These are phyloP conservation scores for Electrophaes corylata DNA, from an alignment of 2,888 invertebrate species.

Conservation along the genomic window DNA sequence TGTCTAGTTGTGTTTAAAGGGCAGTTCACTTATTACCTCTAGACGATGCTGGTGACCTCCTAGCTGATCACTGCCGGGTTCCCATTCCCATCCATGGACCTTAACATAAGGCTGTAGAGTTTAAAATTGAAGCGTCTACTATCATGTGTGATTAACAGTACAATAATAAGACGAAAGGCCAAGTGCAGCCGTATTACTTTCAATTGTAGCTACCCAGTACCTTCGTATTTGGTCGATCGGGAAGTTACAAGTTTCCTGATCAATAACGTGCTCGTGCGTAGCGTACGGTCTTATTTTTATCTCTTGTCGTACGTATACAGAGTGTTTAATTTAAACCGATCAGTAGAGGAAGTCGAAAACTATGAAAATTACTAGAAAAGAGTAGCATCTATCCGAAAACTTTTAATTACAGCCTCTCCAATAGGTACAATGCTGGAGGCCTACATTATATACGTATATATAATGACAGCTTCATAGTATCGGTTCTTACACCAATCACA, in stretches of 20 bases:
- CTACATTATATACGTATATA: background rate
- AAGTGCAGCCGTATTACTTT: constrained; percentile 54
- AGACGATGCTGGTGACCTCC: constrained; percentile 58
- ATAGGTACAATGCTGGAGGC: too few relatives aligned
- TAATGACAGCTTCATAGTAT: constrained; percentile 12
- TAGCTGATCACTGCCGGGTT: constrained; percentile 68
- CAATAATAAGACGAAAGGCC: constrained; percentile 65
- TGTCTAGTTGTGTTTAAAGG: constrained; percentile 59
- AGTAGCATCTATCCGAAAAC: background rate
- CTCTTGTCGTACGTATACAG: background rate
- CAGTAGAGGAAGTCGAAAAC: background rate
- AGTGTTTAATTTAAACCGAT: background rate
- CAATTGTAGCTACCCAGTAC: constrained; percentile 42
- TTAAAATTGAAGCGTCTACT: constrained; percentile 19
- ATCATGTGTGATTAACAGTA: constrained; percentile 29
- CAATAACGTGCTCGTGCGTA: constrained; percentile 21
- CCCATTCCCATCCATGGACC: constrained; percentile 38
- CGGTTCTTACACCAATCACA: constrained; percentile 19
- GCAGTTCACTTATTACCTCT: constrained; percentile 66
- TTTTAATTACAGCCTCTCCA: constrained; percentile 6
- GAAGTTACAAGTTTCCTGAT: constrained; percentile 62
- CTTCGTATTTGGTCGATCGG: constrained; percentile 61
- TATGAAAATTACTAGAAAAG: background rate
- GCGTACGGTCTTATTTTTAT: constrained; percentile 15
- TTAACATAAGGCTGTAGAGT: constrained; percentile 34